Evolutionary conservation across 2,888 invertebrate species (phyloP).

Genomic region (Euproctis similis): DNA sequence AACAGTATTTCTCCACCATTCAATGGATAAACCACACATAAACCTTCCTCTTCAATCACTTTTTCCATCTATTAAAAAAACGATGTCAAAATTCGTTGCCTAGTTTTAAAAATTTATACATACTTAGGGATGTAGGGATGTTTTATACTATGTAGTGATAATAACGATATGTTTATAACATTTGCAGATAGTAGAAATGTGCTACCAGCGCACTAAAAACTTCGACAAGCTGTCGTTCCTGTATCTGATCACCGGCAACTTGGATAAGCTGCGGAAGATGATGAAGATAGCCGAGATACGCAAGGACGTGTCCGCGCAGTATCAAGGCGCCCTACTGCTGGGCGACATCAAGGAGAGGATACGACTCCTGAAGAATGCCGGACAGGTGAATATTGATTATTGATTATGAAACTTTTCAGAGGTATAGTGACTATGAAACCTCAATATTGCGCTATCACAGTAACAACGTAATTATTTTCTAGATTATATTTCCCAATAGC

Average conservation of each 20-base stretch:
- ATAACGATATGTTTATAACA: background rate
- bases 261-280: slow-evolving; percentile 98
- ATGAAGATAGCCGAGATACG: slow-evolving; percentile 99
- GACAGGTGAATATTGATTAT: slow-evolving; percentile 69
- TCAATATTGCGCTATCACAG: too few relatives aligned
- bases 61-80: too few relatives aligned
- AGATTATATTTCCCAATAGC: too few relatives aligned
- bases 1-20: too few relatives aligned
- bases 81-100: too few relatives aligned
- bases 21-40: too few relatives aligned
- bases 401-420: too few relatives aligned
- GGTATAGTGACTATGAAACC: too few relatives aligned
- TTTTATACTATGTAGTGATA: background rate
- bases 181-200: slow-evolving; percentile 95
- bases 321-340: slow-evolving; percentile 93
- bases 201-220: slow-evolving; percentile 99
- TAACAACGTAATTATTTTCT: too few relatives aligned
- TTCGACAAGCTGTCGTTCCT: slow-evolving; percentile 99
- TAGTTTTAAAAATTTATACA: too few relatives aligned
- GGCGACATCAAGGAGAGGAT: slow-evolving; percentile 95
- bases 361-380: slow-evolving; percentile 84
- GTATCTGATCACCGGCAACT: slow-evolving; percentile 97
- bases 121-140: background rate
- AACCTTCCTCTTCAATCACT: too few relatives aligned
- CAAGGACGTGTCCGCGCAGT: slow-evolving; percentile 97